Conservation (phyloP, 2,888 invertebrate species). For the Tiliacea aurago region DNA sequence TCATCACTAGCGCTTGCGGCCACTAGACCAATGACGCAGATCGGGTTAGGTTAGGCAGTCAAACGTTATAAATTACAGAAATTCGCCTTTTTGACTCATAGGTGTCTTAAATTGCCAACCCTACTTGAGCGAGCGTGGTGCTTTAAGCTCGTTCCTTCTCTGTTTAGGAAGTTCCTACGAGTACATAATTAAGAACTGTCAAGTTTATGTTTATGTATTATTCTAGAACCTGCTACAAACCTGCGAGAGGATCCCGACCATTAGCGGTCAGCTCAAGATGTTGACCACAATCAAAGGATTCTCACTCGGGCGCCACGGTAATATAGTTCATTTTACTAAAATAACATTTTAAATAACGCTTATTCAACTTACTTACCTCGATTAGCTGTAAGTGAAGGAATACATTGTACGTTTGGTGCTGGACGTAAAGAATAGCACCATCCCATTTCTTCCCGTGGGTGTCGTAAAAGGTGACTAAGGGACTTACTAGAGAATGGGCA, state of each 20-base stretch:
- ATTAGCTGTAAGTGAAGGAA: not conserved
- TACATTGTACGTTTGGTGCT: too few relatives aligned
- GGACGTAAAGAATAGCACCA: too few relatives aligned
- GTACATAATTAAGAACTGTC: not conserved
- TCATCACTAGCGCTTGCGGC: too few relatives aligned
- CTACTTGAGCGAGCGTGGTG: not conserved
- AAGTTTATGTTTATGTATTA: not conserved
- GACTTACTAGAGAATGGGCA: too few relatives aligned
- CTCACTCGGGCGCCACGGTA: constrained; percentile 98
- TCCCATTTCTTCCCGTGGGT: too few relatives aligned
- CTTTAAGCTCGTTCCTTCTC: not conserved
- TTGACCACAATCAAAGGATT: constrained; percentile 98
- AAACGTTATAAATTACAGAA: too few relatives aligned
- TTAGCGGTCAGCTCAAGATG: constrained; percentile 99
- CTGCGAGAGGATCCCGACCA: constrained; percentile 99
- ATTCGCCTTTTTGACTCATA: too few relatives aligned
- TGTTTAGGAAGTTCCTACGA: not conserved
- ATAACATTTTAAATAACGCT: not conserved
- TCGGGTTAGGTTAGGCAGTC: too few relatives aligned
- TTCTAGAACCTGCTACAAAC: constrained; percentile 98
- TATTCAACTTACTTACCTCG: not conserved
- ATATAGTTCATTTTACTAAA: constrained; percentile 3
- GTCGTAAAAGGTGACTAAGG: too few relatives aligned
- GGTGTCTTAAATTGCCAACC: not conserved
- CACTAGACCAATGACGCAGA: too few relatives aligned